Evolutionary conservation across 1,140 invertebrate genomes (phyloP).

Genomic region (Pemphigus obesinymphae): DNA sequence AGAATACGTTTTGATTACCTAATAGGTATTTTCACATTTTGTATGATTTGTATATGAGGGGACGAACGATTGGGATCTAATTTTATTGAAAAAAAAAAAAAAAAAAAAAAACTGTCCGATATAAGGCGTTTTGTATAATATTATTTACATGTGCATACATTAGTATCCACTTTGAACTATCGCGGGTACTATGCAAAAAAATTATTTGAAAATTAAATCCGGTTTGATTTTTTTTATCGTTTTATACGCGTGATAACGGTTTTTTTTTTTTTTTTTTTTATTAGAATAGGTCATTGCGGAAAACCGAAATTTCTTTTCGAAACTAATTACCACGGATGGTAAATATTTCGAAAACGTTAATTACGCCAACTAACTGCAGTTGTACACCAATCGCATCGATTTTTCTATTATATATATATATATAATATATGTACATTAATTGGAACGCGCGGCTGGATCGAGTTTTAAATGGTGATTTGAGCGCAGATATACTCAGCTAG

Average conservation of each 20-base stretch:
- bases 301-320: not conserved
- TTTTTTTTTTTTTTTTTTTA: not conserved
- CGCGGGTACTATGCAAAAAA: not conserved
- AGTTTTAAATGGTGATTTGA: too few species aligned
- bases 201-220: slow-evolving; percentile 1
- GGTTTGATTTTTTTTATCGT: not conserved
- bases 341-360: not conserved
- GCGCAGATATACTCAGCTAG: too few species aligned
- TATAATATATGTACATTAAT: not conserved
- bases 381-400: not conserved
- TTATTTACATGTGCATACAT: too few species aligned
- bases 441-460: not conserved
- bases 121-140: too few species aligned
- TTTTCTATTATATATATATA: not conserved
- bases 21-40: too few species aligned
- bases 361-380: not conserved
- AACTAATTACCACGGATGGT: not conserved
- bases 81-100: too few species aligned
- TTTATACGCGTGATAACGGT: not conserved
- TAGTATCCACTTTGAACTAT: not conserved
- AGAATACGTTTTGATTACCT: too few species aligned
- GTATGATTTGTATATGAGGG: too few species aligned
- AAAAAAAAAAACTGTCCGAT: too few species aligned
- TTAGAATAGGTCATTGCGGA: slow-evolving; percentile 9
- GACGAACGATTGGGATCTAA: too few species aligned